These are phyloP conservation scores for Oreonectes daqikongensis DNA, from an alignment of 2,797 vertebrate genomes.

Conservation along the genomic window DNA sequence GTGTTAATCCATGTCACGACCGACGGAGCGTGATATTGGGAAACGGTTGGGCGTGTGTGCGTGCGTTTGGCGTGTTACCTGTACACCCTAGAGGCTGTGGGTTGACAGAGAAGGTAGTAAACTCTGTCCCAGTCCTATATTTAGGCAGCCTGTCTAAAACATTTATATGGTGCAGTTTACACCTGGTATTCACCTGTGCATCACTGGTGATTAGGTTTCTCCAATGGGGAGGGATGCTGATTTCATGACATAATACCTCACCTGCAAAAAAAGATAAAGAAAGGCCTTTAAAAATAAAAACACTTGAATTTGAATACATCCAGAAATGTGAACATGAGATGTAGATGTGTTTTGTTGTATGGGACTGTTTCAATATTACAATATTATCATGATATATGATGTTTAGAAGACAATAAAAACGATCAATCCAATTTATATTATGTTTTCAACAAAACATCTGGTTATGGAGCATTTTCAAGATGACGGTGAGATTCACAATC, in stretches of 20 bases:
- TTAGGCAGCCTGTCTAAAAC: neutral
- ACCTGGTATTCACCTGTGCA: neutral
- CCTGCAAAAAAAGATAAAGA: neutral
- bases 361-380: too few species aligned
- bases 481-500: too few species aligned
- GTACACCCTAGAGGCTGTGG: neutral
- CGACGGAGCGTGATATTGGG: slow-evolving; percentile 10
- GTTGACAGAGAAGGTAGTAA: slow-evolving; percentile 2
- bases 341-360: too few species aligned
- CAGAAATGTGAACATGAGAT: neutral
- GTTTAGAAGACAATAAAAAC: too few species aligned
- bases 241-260: neutral
- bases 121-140: neutral
- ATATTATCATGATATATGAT: too few species aligned
- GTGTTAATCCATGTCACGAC: slow-evolving; percentile 29
- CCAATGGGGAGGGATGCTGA: neutral
- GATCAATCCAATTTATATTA: too few species aligned
- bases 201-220: neutral
- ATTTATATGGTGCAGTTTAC: neutral
- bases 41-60: neutral
- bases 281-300: neutral
- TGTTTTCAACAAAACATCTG: too few species aligned
- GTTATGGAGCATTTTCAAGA: too few species aligned
- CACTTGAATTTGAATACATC: neutral
- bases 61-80: neutral